Conservation (phyloP, 1,140 invertebrate genomes). For the Gryllus bimaculatus region DNA sequence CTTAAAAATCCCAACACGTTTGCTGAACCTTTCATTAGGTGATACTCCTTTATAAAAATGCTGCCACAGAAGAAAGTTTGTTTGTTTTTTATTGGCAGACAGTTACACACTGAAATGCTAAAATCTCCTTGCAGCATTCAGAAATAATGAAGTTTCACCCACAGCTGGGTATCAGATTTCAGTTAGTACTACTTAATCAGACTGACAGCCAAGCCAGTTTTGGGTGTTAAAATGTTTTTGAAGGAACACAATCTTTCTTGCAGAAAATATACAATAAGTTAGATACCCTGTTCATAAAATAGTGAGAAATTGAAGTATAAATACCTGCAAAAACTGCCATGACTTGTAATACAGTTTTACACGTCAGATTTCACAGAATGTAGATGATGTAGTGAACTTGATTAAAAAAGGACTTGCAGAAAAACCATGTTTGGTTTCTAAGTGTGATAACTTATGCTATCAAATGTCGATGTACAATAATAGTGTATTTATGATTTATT, state of each 20-base stretch:
- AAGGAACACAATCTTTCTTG: neutral
- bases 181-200: neutral
- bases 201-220: neutral
- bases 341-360: neutral
- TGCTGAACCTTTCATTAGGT: neutral
- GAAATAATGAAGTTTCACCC: neutral
- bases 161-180: neutral
- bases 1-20: slow-evolving; percentile 10
- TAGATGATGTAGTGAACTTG: slow-evolving; percentile 1
- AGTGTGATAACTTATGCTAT: slow-evolving; percentile 1
- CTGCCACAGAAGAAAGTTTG: neutral
- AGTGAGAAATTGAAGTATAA: neutral
- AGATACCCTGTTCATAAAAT: neutral
- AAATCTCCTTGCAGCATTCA: neutral
- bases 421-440: slow-evolving; percentile 1
- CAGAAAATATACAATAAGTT: neutral
- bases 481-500: neutral
- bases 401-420: neutral
- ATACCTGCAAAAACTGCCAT: neutral
- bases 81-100: neutral
- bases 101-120: neutral
- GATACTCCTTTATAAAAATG: neutral
- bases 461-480: neutral
- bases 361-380: neutral
- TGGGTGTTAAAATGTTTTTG: neutral